Conservation (phyloP, 1,140 invertebrate genomes). For the Eulimnadia texana region DNA sequence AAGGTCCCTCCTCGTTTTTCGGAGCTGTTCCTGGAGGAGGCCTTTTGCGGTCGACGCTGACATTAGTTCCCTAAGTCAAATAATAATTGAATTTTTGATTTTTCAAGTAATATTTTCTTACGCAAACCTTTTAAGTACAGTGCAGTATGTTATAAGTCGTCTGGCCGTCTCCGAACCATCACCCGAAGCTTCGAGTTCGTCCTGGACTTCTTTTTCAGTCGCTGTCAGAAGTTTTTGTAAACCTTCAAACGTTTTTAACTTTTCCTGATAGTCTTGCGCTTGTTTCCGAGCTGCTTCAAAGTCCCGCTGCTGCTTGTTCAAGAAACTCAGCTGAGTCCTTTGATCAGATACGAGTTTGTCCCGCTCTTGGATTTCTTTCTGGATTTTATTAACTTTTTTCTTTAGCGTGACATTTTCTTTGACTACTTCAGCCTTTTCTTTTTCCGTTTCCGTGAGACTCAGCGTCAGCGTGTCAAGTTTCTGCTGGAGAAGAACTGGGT, state of each 20-base stretch:
- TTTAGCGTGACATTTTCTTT: constrained; percentile 5
- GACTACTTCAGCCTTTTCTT: neutral
- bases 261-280: neutral
- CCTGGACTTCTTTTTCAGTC: constrained; percentile 1
- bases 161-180: constrained; percentile 6
- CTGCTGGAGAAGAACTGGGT: constrained; percentile 2
- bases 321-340: neutral
- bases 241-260: neutral
- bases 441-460: neutral
- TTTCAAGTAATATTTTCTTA: neutral
- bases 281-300: neutral
- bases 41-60: neutral
- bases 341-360: neutral
- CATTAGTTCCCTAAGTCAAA: constrained; percentile 5
- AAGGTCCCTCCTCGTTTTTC: neutral
- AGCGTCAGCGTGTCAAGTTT: constrained; percentile 3
- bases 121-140: neutral
- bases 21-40: constrained; percentile 4
- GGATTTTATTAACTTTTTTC: constrained; percentile 2
- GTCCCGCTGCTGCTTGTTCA: neutral
- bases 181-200: neutral
- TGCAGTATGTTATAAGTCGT: neutral
- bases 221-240: neutral
- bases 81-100: neutral
- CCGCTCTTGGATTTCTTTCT: constrained; percentile 2